Conservation (phyloP, 2,888 invertebrate species). For the Caenorhabditis uteleia region DNA sequence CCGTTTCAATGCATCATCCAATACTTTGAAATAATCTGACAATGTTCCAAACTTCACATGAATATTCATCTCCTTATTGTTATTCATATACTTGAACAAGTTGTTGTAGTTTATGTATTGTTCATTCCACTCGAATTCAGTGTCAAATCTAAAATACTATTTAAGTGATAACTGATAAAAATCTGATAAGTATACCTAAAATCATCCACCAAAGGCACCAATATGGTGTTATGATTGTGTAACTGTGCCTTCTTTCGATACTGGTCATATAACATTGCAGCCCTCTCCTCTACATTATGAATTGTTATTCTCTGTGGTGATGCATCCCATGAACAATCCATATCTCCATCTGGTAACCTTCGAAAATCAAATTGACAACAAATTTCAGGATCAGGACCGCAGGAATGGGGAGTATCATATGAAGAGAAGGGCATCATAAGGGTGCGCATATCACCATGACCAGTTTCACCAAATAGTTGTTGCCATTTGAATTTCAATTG, state of each 20-base stretch:
- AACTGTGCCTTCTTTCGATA: conserved; percentile 91
- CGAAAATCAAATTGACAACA: conserved; percentile 85
- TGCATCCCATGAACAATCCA: conserved; percentile 86
- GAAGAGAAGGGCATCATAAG: conserved; percentile 95
- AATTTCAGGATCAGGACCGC: conserved; percentile 88
- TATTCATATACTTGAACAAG: too few species aligned
- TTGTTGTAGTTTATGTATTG: too few species aligned
- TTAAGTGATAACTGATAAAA: neutral
- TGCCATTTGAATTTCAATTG: too few species aligned
- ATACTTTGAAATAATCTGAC: too few species aligned
- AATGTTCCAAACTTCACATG: too few species aligned
- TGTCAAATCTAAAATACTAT: too few species aligned
- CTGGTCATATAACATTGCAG: conserved; percentile 84
- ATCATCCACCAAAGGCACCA: conserved; percentile 90
- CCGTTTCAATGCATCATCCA: too few species aligned
- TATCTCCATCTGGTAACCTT: conserved; percentile 22
- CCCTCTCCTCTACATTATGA: conserved; percentile 84
- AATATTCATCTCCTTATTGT: too few species aligned
- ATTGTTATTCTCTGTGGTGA: conserved; percentile 83
- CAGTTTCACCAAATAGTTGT: too few species aligned
- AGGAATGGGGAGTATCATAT: conserved; percentile 96
- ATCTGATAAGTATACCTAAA: conserved; percentile 80
- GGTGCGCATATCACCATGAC: too few species aligned
- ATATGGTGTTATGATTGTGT: conserved; percentile 82
- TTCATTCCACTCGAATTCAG: too few species aligned